These are phyloP conservation scores for Epizoanthus rinbou DNA, from an alignment of 92 coral and sea anemone genomes.

Conservation along the genomic window DNA sequence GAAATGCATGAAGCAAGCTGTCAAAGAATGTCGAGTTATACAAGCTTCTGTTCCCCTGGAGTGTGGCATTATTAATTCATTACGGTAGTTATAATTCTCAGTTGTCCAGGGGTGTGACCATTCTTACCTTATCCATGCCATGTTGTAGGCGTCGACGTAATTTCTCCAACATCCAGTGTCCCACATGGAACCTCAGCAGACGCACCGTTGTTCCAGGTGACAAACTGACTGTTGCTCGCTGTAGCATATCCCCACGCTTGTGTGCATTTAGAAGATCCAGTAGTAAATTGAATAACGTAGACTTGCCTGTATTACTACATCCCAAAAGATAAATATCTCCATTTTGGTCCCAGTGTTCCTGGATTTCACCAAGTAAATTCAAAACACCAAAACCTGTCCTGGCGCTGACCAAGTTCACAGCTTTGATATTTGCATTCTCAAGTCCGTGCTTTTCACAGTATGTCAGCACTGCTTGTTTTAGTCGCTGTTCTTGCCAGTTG, in stretches of 20 bases:
- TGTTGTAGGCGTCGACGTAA: conserved; percentile 63
- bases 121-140: conserved; percentile 72
- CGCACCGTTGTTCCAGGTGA: conserved; percentile 89
- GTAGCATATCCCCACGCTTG: conserved; percentile 82
- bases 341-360: conserved; percentile 79
- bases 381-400: conserved; percentile 87
- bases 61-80: too few species aligned
- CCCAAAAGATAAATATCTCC: conserved; percentile 91
- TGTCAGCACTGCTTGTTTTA: conserved; percentile 53
- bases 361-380: conserved; percentile 64
- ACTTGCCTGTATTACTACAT: conserved; percentile 89
- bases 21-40: too few species aligned
- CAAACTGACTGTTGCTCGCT: conserved; percentile 83
- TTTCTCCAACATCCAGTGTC: conserved; percentile 79
- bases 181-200: conserved; percentile 80
- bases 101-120: neutral
- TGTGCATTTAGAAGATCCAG: conserved; percentile 80
- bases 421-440: conserved; percentile 77
- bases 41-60: too few species aligned
- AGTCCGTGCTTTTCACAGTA: conserved; percentile 75
- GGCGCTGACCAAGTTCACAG: conserved; percentile 79
- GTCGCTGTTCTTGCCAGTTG: conserved; percentile 63
- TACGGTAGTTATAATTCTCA: too few species aligned
- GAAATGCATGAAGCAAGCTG: too few species aligned
- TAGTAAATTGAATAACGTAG: conserved; percentile 85